Conservation (phyloP, 2,113 vertebrate genomes). For the Sinocyclocheilus anophthalmus region DNA sequence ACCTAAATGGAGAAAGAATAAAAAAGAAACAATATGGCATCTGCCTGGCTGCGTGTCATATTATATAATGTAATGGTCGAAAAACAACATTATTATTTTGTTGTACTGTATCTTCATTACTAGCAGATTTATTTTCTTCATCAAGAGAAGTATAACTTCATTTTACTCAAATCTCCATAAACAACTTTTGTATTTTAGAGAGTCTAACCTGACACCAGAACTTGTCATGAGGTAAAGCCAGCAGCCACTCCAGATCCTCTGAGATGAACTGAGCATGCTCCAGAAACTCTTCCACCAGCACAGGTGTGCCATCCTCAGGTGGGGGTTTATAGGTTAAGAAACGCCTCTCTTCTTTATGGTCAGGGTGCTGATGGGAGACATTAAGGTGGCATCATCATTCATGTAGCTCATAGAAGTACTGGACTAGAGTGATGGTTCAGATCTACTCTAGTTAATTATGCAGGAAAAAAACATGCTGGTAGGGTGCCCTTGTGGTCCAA, state of each 20-base stretch:
- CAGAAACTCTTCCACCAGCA: slow-evolving; percentile 88
- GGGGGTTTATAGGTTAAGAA: slow-evolving; percentile 89
- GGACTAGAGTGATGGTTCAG: not conserved
- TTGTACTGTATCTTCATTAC: not conserved
- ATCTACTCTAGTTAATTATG: not conserved
- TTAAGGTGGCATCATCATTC: not conserved
- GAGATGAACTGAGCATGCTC: slow-evolving; percentile 87
- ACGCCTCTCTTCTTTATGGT: slow-evolving; percentile 84
- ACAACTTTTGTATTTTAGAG: not conserved
- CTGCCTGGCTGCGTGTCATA: too few species aligned
- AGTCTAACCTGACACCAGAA: slow-evolving; percentile 97
- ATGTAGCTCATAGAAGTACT: not conserved
- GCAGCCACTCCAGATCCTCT: slow-evolving; percentile 93
- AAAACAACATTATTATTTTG: not conserved
- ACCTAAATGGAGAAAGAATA: slow-evolving; percentile 73
- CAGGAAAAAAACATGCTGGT: slow-evolving; percentile 68
- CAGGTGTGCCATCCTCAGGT: slow-evolving; percentile 78
- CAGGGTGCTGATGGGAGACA: slow-evolving; percentile 79
- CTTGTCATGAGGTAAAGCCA: slow-evolving; percentile 89
- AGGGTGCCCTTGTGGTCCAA: slow-evolving; percentile 79
- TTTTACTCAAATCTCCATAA: too few species aligned
- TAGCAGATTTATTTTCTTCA: not conserved
- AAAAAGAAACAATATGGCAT: not conserved
- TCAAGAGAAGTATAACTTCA: too few species aligned
- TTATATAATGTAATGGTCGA: not conserved